phyloP scores from a whole-genome alignment of 2,888 invertebrate genomes.

The Axea sp. region DNA sequence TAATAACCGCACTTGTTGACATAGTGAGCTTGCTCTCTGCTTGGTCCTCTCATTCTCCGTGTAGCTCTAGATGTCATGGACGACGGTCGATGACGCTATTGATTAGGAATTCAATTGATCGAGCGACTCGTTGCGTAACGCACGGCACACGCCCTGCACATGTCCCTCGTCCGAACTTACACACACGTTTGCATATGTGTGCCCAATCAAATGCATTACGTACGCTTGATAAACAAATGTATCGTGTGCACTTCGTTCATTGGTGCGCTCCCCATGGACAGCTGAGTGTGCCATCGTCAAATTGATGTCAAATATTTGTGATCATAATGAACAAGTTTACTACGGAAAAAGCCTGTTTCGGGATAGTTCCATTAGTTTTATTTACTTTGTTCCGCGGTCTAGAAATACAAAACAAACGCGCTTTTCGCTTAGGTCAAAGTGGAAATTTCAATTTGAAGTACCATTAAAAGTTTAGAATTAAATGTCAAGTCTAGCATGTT shows the following conservation, averaged over 20 bases:
- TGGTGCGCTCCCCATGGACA: slow-evolving; percentile 26
- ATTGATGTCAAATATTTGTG: slow-evolving; percentile 49
- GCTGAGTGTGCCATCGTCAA: slow-evolving; percentile 40
- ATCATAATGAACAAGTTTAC: slow-evolving; percentile 27
- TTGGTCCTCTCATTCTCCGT: slow-evolving; percentile 65
- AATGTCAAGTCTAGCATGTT: too few species aligned
- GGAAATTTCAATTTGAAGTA: too few species aligned
- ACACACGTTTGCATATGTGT: background rate
- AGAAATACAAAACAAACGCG: too few species aligned
- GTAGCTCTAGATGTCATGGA: slow-evolving; percentile 36
- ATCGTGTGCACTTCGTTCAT: slow-evolving; percentile 26
- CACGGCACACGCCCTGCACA: slow-evolving; percentile 38
- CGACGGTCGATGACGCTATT: slow-evolving; percentile 7
- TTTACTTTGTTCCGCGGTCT: too few species aligned
- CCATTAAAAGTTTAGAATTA: too few species aligned
- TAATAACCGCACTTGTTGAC: slow-evolving; percentile 73
- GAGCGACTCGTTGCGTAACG: slow-evolving; percentile 41
- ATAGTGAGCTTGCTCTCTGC: slow-evolving; percentile 71
- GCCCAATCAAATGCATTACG: background rate
- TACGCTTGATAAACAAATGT: slow-evolving; percentile 24
- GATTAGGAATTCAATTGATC: slow-evolving; percentile 21
- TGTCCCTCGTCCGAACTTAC: background rate
- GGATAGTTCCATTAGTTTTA: background rate
- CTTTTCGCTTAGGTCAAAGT: too few species aligned
- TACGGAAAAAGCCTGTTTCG: slow-evolving; percentile 3